Evolutionary conservation across 2,888 invertebrate species (phyloP).

Genomic region (Leptothorax acervorum): DNA sequence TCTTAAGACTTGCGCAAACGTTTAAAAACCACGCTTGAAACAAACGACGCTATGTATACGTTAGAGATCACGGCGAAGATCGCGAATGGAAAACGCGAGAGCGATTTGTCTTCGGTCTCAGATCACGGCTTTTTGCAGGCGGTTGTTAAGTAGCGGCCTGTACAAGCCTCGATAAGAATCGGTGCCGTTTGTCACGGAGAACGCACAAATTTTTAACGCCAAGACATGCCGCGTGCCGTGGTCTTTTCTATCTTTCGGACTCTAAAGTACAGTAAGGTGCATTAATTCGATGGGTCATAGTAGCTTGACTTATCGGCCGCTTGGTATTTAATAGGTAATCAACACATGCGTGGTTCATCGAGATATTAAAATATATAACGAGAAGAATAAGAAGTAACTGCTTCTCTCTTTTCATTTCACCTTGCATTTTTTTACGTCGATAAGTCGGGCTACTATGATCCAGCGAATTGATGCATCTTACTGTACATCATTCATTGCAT

Average conservation of each 20-base stretch:
- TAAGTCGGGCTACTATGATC: too few species aligned
- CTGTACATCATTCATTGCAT: background rate
- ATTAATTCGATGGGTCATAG: too few species aligned
- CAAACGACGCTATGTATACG: conserved; percentile 67
- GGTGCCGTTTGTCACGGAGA: conserved; percentile 75
- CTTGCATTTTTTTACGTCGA: too few species aligned
- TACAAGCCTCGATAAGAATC: conserved; percentile 79
- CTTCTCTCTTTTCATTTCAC: too few species aligned
- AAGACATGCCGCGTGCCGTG: too few species aligned
- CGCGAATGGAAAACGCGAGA: conserved; percentile 63
- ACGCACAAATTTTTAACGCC: conserved; percentile 77
- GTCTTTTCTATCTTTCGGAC: conserved; percentile 8
- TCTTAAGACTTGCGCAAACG: conserved; percentile 55
- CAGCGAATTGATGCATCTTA: too few species aligned
- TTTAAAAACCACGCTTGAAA: conserved; percentile 64
- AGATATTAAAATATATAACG: too few species aligned
- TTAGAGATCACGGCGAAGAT: conserved; percentile 70
- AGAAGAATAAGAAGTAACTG: too few species aligned
- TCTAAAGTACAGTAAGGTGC: background rate
- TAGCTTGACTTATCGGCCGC: too few species aligned
- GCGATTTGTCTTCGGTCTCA: conserved; percentile 81
- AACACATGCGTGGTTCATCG: too few species aligned
- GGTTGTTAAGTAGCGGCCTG: conserved; percentile 80
- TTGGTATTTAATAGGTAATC: too few species aligned
- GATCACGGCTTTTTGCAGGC: conserved; percentile 81